Evolutionary conservation across 2,888 invertebrate genomes (phyloP).

Genomic region (Anthrax anthrax): DNA sequence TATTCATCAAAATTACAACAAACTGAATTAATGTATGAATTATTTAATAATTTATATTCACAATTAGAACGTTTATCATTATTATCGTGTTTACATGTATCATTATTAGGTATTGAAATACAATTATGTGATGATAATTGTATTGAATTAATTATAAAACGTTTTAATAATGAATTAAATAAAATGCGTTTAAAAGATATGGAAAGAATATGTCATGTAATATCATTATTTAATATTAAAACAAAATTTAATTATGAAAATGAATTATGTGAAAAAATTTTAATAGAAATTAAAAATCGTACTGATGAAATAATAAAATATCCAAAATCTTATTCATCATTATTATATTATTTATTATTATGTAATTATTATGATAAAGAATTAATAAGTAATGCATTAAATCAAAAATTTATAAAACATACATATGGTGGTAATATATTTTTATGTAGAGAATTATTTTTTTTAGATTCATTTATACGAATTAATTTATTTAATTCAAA

Average conservation of each 20-base stretch:
- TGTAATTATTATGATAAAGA: slow-evolving; percentile 42
- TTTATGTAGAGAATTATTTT: slow-evolving; percentile 44
- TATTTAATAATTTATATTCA: slow-evolving; percentile 40
- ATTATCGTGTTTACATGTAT: slow-evolving; percentile 49
- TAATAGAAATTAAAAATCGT: slow-evolving; percentile 40
- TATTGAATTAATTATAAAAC: slow-evolving; percentile 38
- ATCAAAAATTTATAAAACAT: slow-evolving; percentile 40
- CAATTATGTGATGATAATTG: slow-evolving; percentile 36
- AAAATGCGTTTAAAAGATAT: slow-evolving; percentile 54
- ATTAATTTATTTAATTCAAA: slow-evolving; percentile 30
- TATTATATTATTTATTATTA: slow-evolving; percentile 45
- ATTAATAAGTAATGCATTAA: slow-evolving; percentile 42
- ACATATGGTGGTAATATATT: slow-evolving; percentile 39
- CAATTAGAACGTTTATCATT: slow-evolving; percentile 46
- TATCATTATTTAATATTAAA: slow-evolving; percentile 45
- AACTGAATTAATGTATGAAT: slow-evolving; percentile 33
- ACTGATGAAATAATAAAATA: slow-evolving; percentile 41
- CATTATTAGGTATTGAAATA: slow-evolving; percentile 43
- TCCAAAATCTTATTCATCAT: slow-evolving; percentile 45
- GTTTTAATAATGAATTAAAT: slow-evolving; percentile 37
- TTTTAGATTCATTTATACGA: slow-evolving; percentile 43
- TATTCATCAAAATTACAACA: slow-evolving; percentile 39
- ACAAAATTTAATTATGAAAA: slow-evolving; percentile 37
- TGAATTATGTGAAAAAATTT: slow-evolving; percentile 35
- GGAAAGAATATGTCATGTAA: slow-evolving; percentile 49